Base-by-base conservation (phyloP, 2,113 vertebrate genomes). In the Acinonyx jubatus region DNA sequence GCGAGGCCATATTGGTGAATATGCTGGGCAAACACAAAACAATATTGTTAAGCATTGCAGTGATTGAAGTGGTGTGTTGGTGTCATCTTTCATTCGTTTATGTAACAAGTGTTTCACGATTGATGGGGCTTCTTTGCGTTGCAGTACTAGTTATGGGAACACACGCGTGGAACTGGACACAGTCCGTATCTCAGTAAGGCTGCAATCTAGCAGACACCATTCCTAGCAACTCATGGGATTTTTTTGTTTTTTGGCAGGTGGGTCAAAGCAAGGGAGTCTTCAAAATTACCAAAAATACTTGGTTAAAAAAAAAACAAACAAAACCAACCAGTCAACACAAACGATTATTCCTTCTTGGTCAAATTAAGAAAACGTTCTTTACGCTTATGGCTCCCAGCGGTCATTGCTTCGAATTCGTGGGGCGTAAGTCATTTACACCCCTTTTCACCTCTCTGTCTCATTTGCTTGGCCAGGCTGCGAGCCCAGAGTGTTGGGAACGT, bases 181-280 rank as follows among this genome's bases (percentile, higher is more conserved):
- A 5, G 68, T 16, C 16, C 45, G 4, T 31, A 12, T 48, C 52
- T 89, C 31, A 36, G 2, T 36, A 45, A 50, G 31, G 4, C 45
- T 33, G 16, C 19, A 23, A 2, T 57, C 23, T 7, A 66, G n/a
- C 3, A 57, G 45, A 52, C 18, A 12, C 33, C 15, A 36, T 78
- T 69, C 29, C 29, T 66, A 80, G 33, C 27, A 36, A 36, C 25
- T 1, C 15, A n/a, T n/a, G 65, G 27, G 31, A 83, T 38, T 66
- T 76, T 41, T 33, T 36, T 16, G 33, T n/a, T 52, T 73, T 55
- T 74, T 36, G 1, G 21, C 7, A 21, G 57, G 57, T 2, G 57
- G 7, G 41, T 48, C 15, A 95, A 89, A 94, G 66, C 63, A 96
- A 93, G 3, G 15, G 16, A 61, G 3, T 94, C 29, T 81, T 84